Conservation (phyloP, 2,797 vertebrate genomes). For the Sternarchorhynchus goeldii region DNA sequence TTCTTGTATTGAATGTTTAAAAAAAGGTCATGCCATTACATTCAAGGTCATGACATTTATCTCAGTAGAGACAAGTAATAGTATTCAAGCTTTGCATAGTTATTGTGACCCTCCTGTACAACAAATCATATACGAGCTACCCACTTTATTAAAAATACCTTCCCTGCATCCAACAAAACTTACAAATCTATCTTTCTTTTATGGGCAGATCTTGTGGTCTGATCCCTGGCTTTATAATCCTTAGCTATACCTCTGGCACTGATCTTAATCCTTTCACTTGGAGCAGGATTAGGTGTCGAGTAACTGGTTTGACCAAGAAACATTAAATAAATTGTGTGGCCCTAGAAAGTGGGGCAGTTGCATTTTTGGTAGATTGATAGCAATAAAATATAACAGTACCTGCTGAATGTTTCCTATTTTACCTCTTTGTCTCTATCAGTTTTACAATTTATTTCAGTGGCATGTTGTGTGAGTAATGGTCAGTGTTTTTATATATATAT, state of each 20-base stretch:
- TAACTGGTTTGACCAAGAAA: conserved; percentile 71
- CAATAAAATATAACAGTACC: conserved; percentile 56
- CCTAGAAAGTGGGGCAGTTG: conserved; percentile 56
- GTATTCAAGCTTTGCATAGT: conserved; percentile 2
- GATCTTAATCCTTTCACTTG: conserved; percentile 49
- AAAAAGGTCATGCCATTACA: not conserved
- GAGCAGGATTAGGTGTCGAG: conserved; percentile 67
- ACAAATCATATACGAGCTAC: too few species aligned
- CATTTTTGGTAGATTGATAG: conserved; percentile 68
- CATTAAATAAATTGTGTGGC: conserved; percentile 70
- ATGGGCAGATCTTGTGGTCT: not conserved
- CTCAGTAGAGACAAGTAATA: conserved; percentile 9
- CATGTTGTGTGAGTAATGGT: not conserved
- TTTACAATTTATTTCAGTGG: conserved; percentile 23
- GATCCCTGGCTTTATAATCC: conserved; percentile 63
- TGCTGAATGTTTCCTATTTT: conserved; percentile 16
- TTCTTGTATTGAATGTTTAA: not conserved
- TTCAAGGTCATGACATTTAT: conserved; percentile 24
- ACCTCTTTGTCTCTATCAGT: conserved; percentile 20
- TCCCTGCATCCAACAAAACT: too few species aligned
- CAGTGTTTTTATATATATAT: too few species aligned
- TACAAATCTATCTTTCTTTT: too few species aligned
- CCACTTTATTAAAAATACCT: too few species aligned
- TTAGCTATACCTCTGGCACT: conserved; percentile 56
- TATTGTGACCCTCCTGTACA: not conserved